Evolutionary conservation across 2,888 invertebrate genomes (phyloP), one percentile per base, ranked within the genome.

Genomic region (Lasioglossum lativentre): DNA sequence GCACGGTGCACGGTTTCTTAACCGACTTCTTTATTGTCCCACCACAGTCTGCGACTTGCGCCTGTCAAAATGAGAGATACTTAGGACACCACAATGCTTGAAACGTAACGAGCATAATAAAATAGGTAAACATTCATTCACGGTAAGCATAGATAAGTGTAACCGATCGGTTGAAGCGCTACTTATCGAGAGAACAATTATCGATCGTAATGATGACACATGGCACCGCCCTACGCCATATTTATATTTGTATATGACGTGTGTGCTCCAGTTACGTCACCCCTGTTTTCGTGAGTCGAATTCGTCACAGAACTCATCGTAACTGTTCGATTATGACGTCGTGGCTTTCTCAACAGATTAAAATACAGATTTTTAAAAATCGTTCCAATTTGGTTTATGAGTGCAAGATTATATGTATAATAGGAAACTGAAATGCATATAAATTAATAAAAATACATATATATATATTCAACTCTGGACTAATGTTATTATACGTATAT

Each of bases 241-340:
- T 68, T 86, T 89, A 88, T 88, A 90, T 85, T 90, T 89, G 82
- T 83, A 63, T 74, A 63, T 90, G 90, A 90, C 87, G 66, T 76
- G 45, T 66, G 66, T 47, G 66, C 56, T 83, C 68, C 45, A 74
- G 72, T 82, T 90, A 68, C 85, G 80, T 90, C 88, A 87, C 80
- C 72, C 38, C n/a, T 79, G 75, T 76, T 78, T 47, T 38, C 19
- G 27, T 14, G 23, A 66, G 6, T 38, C 10, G n/a, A 75, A 30
- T 42, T 52, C 45, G 42, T 73, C 47, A 47, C 34, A 34, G 30
- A 73, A 5, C 52, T 52, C 75, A 71, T 40, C 6, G 0, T 16
- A 12, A 56, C 6, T 74, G 27, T 8, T 42, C 52, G 6, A 71
- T 52, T 52, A 40, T 84, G 63, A 78, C 77, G 73, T 83, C 42